Conservation (phyloP, 64 coral and sea anemone species). For the Dendronephthya gigantea region DNA sequence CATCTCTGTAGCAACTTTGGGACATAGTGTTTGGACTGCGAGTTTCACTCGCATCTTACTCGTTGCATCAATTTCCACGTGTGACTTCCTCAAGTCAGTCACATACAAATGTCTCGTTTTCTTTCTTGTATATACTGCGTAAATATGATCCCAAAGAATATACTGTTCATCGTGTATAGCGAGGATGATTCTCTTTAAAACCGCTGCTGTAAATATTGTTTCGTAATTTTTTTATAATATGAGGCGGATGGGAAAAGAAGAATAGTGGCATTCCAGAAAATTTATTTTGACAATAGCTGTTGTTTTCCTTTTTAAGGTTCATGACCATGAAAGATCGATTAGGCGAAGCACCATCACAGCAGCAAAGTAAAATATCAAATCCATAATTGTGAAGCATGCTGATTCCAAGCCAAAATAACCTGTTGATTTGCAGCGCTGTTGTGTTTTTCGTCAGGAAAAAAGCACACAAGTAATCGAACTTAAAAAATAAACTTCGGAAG, state of each 20-base stretch:
- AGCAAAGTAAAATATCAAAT: conserved; percentile 5
- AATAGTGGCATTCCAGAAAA: conserved; percentile 16
- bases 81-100: neutral
- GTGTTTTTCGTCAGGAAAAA: neutral
- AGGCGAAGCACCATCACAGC: conserved; percentile 9
- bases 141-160: neutral
- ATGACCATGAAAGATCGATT: neutral
- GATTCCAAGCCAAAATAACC: neutral
- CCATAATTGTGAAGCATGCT: neutral
- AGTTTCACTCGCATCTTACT: conserved; percentile 13
- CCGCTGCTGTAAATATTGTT: neutral
- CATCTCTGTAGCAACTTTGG: neutral
- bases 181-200: neutral
- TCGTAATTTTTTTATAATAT: neutral
- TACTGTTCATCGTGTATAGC: neutral
- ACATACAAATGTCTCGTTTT: neutral
- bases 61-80: neutral
- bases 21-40: neutral
- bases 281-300: neutral
- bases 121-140: neutral
- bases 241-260: neutral
- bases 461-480: neutral
- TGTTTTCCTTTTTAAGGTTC: neutral
- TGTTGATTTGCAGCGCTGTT: neutral
- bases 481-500: conserved; percentile 2